Base-by-base conservation (phyloP, 2,888 invertebrate genomes). In the Brenthis hecate region DNA sequence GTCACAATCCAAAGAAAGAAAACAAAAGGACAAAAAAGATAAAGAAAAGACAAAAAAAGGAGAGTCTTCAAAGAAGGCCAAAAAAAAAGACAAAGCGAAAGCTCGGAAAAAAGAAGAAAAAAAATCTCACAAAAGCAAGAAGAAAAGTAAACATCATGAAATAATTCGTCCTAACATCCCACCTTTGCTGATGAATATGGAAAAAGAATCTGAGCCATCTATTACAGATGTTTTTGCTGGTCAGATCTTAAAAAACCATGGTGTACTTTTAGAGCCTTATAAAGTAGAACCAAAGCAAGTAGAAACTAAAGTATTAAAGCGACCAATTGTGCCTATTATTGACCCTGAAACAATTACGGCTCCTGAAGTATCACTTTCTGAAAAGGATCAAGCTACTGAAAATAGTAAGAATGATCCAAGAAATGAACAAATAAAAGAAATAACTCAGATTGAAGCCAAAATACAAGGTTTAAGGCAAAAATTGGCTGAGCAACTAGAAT, bases 181-280 rank as follows among this genome's bases (percentile, higher is more conserved):
- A 23, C 93, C 92, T 0, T 76, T 93, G 50, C 81, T 92, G 0
- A 92, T 92, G 91, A 92, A 91, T 69, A 89, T 91, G 70, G 91
- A 91, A 69, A 93, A 92, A 72, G 86, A 88, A 66, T 89, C 92
- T 4, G 91, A 93, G 65, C 92, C 92, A 3, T 94, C 94, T 13
- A 95, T 95, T 50, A 94, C 94, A 1, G 94, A 95, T 82, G 93
- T 94, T 0, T 94, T 95, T 81, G 95, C 94, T 11, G 94, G 94
- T n/a, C 94, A 94, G 75, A 92, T 95, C 62, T 82, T 95, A 28
- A 93, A 93, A 72, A 90, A 90, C 71, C 93, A 93, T 80, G 93
- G 93, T 0, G 86, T 92, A 23, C 81, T 79, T 16, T 64, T 89
- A 53, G 89, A 89, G 8, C 73, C 76, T 19, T 75, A 78, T 50